A percentile compares a stretch with the other conserved stretches of the same genome.
Evolutionary conservation across 2,113 vertebrate species (phyloP).

Genomic region (Campylorhamphus procurvoides): DNA sequence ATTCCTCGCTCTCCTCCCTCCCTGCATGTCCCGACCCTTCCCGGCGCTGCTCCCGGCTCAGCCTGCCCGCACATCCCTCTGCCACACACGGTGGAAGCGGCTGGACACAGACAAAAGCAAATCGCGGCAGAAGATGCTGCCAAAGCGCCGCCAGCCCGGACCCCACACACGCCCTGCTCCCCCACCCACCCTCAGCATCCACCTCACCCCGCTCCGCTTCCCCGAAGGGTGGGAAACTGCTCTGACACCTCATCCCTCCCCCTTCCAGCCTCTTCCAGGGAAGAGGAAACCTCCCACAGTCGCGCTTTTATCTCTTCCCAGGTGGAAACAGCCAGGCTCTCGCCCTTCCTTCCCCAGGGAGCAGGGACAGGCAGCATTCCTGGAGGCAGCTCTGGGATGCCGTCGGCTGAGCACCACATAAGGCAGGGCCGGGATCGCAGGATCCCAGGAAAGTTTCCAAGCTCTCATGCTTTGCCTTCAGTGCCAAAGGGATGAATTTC

Average conservation of each 20-base stretch:
- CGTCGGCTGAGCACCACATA: neutral
- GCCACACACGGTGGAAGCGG: neutral
- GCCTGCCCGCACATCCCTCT: neutral
- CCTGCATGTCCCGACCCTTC: neutral
- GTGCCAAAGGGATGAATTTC: neutral
- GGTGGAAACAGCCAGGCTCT: neutral
- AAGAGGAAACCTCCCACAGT: neutral
- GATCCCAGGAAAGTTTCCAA: neutral
- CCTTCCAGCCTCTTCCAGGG: neutral
- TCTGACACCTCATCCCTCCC: neutral
- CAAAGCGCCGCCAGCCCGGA: neutral
- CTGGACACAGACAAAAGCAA: neutral
- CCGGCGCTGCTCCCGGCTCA: neutral
- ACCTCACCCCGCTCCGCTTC: neutral
- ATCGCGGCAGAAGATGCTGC: neutral
- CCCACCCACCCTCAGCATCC: neutral
- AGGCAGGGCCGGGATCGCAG: neutral
- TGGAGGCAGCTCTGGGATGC: neutral
- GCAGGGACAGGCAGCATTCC: neutral
- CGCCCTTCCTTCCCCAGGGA: accelerated
- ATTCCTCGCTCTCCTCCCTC: neutral
- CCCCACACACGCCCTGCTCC: neutral
- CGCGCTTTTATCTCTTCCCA: neutral
- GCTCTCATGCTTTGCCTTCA: neutral
- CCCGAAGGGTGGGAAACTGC: neutral